Evolutionary conservation across 2,888 invertebrate species (phyloP).

Genomic region (Lepidocyrtoides sp.): DNA sequence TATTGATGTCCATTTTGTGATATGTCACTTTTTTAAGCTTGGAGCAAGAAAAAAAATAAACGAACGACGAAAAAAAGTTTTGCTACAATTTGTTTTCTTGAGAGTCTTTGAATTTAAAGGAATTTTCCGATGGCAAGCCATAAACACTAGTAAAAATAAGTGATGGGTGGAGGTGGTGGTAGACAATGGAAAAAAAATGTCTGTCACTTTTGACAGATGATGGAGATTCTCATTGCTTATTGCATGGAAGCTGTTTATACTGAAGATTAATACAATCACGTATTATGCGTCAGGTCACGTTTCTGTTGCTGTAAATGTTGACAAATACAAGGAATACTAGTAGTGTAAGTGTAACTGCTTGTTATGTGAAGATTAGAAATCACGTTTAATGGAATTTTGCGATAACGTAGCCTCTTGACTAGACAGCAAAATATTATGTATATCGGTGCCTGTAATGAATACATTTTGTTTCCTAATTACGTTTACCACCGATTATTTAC

Average conservation of each 20-base stretch:
- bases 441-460: too few species aligned
- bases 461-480: too few species aligned
- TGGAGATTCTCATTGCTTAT: not conserved
- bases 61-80: constrained; percentile 45
- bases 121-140: not conserved
- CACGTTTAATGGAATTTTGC: too few species aligned
- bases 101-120: constrained; percentile 36
- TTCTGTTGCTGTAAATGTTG: not conserved
- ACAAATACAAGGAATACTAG: not conserved
- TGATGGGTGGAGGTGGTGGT: not conserved
- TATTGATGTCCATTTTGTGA: constrained; percentile 59
- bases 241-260: not conserved
- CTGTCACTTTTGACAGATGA: constrained; percentile 39
- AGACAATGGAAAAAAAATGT: not conserved
- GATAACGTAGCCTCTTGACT: too few species aligned
- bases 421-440: too few species aligned
- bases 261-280: not conserved
- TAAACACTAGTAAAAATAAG: not conserved
- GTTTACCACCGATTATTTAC: too few species aligned
- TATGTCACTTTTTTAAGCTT: constrained; percentile 66
- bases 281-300: not conserved
- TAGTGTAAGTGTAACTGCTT: not conserved
- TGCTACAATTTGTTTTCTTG: constrained; percentile 49
- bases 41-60: not conserved
- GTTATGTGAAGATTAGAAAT: too few species aligned